phyloP scores from a whole-genome alignment of 1,140 invertebrate species.

The Heliconius congener region DNA sequence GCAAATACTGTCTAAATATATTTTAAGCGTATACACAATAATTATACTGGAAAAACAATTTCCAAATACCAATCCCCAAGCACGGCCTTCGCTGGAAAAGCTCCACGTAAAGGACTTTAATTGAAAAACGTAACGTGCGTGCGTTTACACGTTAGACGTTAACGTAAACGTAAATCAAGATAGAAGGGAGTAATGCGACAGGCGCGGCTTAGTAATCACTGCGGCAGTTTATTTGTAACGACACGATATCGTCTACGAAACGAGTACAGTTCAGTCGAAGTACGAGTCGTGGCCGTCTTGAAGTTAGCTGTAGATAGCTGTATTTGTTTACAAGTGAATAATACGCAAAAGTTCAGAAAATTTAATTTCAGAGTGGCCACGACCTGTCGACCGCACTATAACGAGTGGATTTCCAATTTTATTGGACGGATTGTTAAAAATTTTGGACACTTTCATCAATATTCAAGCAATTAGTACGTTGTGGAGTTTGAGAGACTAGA shows the following conservation, averaged over 20 bases:
- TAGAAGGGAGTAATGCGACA: slow-evolving; percentile 37
- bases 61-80: neutral
- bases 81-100: neutral
- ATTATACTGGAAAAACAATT: neutral
- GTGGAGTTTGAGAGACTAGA: neutral
- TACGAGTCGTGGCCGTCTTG: no score
- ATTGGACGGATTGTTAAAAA: neutral
- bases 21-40: neutral
- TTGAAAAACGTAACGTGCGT: slow-evolving; percentile 33
- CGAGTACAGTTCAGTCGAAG: neutral
- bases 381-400: neutral
- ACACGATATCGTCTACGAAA: slow-evolving; percentile 6
- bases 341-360: no score
- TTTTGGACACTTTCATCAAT: slow-evolving; percentile 12
- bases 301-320: no score
- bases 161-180: slow-evolving; percentile 33
- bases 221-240: slow-evolving; percentile 8
- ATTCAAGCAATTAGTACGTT: slow-evolving; percentile 8
- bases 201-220: slow-evolving; percentile 33
- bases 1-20: no score
- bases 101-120: slow-evolving; percentile 22
- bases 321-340: no score
- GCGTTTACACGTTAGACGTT: slow-evolving; percentile 12
- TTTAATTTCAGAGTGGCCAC: no score
- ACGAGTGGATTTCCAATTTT: neutral